Evolutionary conservation across 2,888 invertebrate genomes (phyloP).

Genomic region (Adelphocoris suturalis): DNA sequence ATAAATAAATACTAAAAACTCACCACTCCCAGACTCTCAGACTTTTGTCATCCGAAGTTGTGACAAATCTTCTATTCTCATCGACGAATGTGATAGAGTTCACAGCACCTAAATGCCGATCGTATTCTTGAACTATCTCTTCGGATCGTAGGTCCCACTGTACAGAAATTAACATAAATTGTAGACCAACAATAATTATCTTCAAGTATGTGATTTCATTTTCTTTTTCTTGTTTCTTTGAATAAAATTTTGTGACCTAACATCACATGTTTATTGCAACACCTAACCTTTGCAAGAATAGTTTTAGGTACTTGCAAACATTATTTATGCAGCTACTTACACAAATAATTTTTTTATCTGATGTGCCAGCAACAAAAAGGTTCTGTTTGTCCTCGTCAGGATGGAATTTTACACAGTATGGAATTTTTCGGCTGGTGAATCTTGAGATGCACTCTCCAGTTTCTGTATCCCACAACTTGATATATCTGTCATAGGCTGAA

Average conservation of each 20-base stretch:
- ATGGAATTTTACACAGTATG: constrained; percentile 98
- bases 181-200: no score
- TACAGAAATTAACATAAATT: background rate
- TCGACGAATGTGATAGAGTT: constrained; percentile 99
- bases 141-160: constrained; percentile 98
- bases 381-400: constrained; percentile 98
- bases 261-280: no score
- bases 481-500: constrained; percentile 94
- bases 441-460: constrained; percentile 91
- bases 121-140: constrained; percentile 98
- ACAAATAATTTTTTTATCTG: constrained; percentile 99
- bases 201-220: no score
- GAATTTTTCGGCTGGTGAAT: constrained; percentile 97
- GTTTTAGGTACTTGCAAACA: no score
- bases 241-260: no score
- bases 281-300: no score
- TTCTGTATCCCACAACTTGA: constrained; percentile 99
- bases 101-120: constrained; percentile 98
- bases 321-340: constrained; percentile 82
- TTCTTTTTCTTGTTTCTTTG: no score
- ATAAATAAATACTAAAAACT: constrained; percentile 76
- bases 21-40: constrained; percentile 99
- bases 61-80: constrained; percentile 97
- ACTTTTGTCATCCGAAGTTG: constrained; percentile 99
- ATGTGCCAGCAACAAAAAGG: constrained; percentile 98